Evolutionary conservation across 2,888 invertebrate species (phyloP).

Genomic region (Melanostoma mellinum): DNA sequence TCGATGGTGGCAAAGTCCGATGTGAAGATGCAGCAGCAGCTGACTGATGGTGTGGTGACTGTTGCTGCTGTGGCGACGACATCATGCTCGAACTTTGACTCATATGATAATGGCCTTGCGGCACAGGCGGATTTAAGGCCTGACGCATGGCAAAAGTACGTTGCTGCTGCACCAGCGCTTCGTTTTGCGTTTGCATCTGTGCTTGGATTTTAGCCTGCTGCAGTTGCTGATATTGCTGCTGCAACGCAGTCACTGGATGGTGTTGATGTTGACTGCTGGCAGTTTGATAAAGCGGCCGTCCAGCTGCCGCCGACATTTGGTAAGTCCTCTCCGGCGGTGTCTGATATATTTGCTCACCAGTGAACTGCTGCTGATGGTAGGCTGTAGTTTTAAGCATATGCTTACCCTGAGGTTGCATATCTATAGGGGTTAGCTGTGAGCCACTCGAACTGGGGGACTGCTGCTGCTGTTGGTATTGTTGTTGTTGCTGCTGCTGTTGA

Average conservation of each 20-base stretch:
- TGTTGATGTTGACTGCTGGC: constrained; percentile 77
- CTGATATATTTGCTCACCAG: constrained; percentile 80
- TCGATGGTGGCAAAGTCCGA: constrained; percentile 79
- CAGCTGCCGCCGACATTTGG: constrained; percentile 79
- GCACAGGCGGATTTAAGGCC: constrained; percentile 85
- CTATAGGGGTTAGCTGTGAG: constrained; percentile 79
- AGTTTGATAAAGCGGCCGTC: constrained; percentile 73
- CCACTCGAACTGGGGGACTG: constrained; percentile 79
- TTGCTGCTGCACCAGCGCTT: constrained; percentile 86
- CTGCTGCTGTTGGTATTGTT: constrained; percentile 53
- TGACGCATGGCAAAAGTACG: constrained; percentile 86
- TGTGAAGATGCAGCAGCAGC: constrained; percentile 73
- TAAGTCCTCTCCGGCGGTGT: constrained; percentile 84
- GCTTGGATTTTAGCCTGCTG: constrained; percentile 86
- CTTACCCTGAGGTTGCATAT: constrained; percentile 79
- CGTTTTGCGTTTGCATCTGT: constrained; percentile 85
- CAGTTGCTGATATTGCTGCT: constrained; percentile 85
- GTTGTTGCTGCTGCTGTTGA: constrained; percentile 59
- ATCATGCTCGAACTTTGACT: constrained; percentile 80
- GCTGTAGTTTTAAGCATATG: constrained; percentile 78
- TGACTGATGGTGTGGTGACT: constrained; percentile 76
- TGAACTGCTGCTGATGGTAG: constrained; percentile 84
- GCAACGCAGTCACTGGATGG: constrained; percentile 80
- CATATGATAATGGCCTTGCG: constrained; percentile 80
- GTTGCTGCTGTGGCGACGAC: constrained; percentile 77